A percentile compares a stretch with the other conserved stretches of the same genome.
These are phyloP conservation scores for Acleris literana DNA, from an alignment of 2,888 invertebrate genomes.

Conservation along the genomic window DNA sequence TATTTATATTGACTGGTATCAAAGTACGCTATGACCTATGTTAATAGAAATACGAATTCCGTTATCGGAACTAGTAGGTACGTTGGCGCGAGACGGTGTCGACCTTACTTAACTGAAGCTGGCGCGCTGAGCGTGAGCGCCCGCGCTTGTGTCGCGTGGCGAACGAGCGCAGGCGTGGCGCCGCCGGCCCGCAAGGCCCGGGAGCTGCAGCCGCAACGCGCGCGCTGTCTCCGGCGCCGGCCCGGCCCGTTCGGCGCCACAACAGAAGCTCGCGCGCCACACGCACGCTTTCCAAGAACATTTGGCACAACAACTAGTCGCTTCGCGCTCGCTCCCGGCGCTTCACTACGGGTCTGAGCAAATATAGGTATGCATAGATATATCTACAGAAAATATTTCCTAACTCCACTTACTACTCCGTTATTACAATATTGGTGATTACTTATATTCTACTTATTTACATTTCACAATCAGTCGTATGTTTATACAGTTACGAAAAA, in stretches of 20 bases:
- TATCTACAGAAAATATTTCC: slow-evolving; percentile 74
- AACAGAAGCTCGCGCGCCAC: too few species aligned
- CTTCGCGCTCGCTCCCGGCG: slow-evolving; percentile 66
- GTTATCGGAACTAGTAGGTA: neutral
- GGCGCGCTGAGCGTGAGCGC: neutral
- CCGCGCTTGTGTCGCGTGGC: too few species aligned
- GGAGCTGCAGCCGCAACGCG: too few species aligned
- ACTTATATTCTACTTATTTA: slow-evolving; percentile 78
- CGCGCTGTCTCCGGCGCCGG: too few species aligned
- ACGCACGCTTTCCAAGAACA: slow-evolving; percentile 61
- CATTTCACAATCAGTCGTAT: slow-evolving; percentile 82
- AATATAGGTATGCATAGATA: slow-evolving; percentile 80
- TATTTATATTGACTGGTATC: slow-evolving; percentile 59
- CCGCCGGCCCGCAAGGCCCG: too few species aligned
- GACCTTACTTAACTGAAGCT: slow-evolving; percentile 40
- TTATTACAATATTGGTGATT: slow-evolving; percentile 73
- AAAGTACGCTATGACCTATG: slow-evolving; percentile 33
- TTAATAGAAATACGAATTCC: slow-evolving; percentile 22
- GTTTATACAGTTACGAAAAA: slow-evolving; percentile 60
- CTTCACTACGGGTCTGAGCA: slow-evolving; percentile 77
- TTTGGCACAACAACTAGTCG: slow-evolving; percentile 79
- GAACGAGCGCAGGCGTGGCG: too few species aligned
- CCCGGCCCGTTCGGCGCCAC: too few species aligned
- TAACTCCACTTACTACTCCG: slow-evolving; percentile 64
- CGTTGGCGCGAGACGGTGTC: too few species aligned